Percentiles rank a stretch among this genome's conserved stretches.
These are phyloP conservation scores for Microtus oregoni DNA, from an alignment of 2,113 vertebrate genomes.

Conservation along the genomic window DNA sequence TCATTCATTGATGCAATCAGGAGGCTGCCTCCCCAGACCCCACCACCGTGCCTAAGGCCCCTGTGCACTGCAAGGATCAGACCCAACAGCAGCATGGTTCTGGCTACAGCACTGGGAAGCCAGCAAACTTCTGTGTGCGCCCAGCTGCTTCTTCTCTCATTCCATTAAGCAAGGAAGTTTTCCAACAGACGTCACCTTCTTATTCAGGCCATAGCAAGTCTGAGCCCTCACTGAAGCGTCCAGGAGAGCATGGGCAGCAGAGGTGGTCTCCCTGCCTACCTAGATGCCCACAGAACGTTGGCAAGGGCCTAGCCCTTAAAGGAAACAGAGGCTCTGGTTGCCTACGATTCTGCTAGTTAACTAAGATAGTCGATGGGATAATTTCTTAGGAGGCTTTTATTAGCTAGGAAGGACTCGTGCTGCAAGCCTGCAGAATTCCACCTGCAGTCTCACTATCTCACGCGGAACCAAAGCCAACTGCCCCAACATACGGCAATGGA, in stretches of 20 bases:
- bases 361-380: not conserved
- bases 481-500: not conserved
- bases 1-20: not conserved
- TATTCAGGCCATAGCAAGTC: not conserved
- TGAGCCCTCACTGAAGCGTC: not conserved
- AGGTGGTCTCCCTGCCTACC: not conserved
- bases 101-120: not conserved
- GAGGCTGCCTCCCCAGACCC: not conserved
- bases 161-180: not conserved
- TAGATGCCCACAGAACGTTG: not conserved
- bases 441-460: not conserved
- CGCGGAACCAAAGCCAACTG: not conserved
- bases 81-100: no score
- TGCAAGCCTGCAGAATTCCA: not conserved
- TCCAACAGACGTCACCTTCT: constrained; percentile 10
- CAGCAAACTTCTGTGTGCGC: not conserved
- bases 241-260: no score
- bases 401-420: not conserved
- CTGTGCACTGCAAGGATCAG: accelerated
- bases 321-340: not conserved
- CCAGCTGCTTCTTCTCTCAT: not conserved
- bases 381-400: not conserved
- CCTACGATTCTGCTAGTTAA: not conserved
- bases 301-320: not conserved
- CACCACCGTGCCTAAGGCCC: not conserved